Evolutionary conservation across 2,113 vertebrate genomes (phyloP).

Genomic region (Malaclemys terrapin): DNA sequence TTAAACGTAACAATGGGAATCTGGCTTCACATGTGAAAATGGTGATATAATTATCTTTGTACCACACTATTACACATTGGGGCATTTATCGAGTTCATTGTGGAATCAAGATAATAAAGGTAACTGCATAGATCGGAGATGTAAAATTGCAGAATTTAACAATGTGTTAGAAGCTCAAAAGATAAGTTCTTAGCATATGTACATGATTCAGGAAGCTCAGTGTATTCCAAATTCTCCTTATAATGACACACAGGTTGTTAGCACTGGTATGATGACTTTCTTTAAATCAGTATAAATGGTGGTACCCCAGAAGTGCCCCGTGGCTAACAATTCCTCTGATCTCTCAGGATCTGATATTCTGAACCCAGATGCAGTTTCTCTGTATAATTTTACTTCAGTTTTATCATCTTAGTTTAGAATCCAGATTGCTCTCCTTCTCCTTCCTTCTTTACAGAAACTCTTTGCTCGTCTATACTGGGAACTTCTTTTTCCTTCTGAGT

Average conservation of each 20-base stretch:
- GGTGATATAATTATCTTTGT: constrained; percentile 41
- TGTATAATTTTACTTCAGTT: not conserved
- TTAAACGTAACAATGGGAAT: constrained; percentile 38
- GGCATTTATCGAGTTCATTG: constrained; percentile 14
- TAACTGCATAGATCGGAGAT: constrained; percentile 3
- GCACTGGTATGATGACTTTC: not conserved
- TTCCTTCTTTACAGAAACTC: not conserved
- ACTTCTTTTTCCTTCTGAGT: not conserved
- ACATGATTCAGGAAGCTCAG: not conserved
- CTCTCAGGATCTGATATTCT: not conserved
- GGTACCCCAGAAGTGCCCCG: not conserved
- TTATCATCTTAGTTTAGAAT: not conserved
- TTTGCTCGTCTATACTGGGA: not conserved
- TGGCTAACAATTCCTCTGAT: not conserved
- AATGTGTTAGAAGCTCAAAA: not conserved
- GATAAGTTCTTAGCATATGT: not conserved
- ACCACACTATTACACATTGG: not conserved
- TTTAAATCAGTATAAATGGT: not conserved
- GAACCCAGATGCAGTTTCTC: not conserved
- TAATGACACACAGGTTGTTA: not conserved
- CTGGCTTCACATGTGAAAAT: not conserved
- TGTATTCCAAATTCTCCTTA: not conserved
- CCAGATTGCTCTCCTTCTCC: not conserved
- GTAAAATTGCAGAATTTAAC: not conserved
- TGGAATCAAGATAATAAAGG: constrained; percentile 19